Evolutionary conservation across 2,888 invertebrate genomes (phyloP).

Genomic region (Scaptomyza flava): DNA sequence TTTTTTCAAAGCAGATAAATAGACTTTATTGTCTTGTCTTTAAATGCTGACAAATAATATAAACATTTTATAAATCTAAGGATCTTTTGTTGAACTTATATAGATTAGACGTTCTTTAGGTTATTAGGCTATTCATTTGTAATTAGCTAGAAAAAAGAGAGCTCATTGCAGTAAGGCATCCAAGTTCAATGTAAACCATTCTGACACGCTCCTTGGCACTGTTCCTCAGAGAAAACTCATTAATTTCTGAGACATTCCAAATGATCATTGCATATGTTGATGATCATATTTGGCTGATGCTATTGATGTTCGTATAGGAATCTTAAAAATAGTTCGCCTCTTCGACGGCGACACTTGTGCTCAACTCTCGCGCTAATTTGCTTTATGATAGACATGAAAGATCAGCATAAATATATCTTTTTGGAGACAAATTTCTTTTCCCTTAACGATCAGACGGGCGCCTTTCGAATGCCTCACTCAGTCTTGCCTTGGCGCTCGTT

Average conservation of each 20-base stretch:
- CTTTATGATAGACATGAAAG: constrained; percentile 73
- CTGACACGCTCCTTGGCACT: constrained; percentile 41
- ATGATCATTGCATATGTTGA: constrained; percentile 36
- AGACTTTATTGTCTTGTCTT: neutral
- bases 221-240: constrained; percentile 29
- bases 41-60: neutral
- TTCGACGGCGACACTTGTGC: constrained; percentile 59
- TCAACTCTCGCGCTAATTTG: constrained; percentile 70
- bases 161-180: constrained; percentile 32
- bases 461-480: constrained; percentile 53
- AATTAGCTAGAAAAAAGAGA: neutral
- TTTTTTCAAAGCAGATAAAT: constrained; percentile 4
- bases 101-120: neutral
- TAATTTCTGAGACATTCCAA: constrained; percentile 35
- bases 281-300: constrained; percentile 16
- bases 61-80: too few species aligned
- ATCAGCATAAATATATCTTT: constrained; percentile 60
- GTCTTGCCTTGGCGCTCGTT: constrained; percentile 66
- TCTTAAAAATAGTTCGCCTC: constrained; percentile 48
- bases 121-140: neutral
- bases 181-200: constrained; percentile 65
- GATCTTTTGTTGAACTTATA: neutral
- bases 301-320: constrained; percentile 12
- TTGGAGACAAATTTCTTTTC: constrained; percentile 65
- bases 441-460: constrained; percentile 51